Evolutionary conservation across 2,113 vertebrate genomes (phyloP).

Genomic region (Panthera tigris): DNA sequence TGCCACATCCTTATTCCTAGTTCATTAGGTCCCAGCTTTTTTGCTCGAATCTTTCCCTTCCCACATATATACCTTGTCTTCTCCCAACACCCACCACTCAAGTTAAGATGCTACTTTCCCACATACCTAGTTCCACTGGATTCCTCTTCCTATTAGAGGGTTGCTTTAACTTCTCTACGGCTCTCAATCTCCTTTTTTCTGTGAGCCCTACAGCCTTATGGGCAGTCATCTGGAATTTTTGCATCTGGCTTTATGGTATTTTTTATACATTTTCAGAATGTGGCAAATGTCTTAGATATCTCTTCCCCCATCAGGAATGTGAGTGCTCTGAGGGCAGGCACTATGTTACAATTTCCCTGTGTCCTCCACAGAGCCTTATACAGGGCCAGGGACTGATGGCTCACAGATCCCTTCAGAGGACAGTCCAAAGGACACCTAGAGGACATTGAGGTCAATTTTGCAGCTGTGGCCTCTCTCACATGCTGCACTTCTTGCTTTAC

Average conservation of each 20-base stretch:
- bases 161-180: background rate
- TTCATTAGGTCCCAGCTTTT: background rate
- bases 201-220: background rate
- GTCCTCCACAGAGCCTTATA: no score
- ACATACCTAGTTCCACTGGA: background rate
- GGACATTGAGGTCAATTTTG: background rate
- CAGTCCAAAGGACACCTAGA: rapidly evolving
- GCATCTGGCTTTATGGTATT: background rate
- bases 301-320: background rate
- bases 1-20: background rate
- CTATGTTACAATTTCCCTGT: background rate
- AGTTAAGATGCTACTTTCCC: background rate
- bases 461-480: background rate
- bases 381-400: background rate
- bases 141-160: no score
- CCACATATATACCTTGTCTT: background rate
- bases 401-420: background rate
- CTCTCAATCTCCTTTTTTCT: background rate
- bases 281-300: background rate
- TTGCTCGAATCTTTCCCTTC: background rate
- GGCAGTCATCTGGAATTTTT: background rate
- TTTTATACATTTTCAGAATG: background rate
- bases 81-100: background rate
- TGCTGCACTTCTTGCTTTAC: background rate
- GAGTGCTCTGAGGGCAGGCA: background rate